These are phyloP conservation scores for honey bee (Apis mellifera) DNA, from an alignment of 1,140 invertebrate genomes.

Conservation along the genomic window DNA sequence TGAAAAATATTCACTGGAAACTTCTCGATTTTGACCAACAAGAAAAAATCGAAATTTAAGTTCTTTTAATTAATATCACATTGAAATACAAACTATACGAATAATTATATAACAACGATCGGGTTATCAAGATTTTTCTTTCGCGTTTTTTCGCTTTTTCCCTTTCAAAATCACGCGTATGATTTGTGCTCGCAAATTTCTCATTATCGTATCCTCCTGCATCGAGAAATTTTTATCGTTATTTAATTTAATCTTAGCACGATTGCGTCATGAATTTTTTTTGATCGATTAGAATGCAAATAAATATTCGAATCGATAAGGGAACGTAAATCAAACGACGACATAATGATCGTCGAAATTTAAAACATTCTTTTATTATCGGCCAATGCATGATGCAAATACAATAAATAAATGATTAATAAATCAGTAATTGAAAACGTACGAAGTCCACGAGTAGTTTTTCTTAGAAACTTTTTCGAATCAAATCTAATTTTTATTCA, in stretches of 20 bases:
- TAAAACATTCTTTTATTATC: conserved; percentile 14
- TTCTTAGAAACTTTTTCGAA: no score
- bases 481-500: no score
- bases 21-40: neutral
- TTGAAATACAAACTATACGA: neutral
- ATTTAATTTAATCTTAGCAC: no score
- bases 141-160: neutral
- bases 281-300: neutral
- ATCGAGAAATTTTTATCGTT: neutral
- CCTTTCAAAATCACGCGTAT: neutral
- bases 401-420: conserved; percentile 29
- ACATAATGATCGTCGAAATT: conserved; percentile 12
- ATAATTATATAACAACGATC: neutral
- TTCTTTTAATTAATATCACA: neutral
- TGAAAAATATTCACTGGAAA: neutral
- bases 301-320: neutral
- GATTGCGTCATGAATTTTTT: neutral
- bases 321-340: neutral
- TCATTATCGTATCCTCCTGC: neutral
- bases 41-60: neutral
- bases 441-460: conserved; percentile 21
- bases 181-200: neutral
- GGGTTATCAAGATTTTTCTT: conserved; percentile 14
- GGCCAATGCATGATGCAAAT: neutral
- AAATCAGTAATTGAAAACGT: neutral